phyloP scores from a whole-genome alignment of 1,140 invertebrate species.

The Panagrolaimus sp. region DNA sequence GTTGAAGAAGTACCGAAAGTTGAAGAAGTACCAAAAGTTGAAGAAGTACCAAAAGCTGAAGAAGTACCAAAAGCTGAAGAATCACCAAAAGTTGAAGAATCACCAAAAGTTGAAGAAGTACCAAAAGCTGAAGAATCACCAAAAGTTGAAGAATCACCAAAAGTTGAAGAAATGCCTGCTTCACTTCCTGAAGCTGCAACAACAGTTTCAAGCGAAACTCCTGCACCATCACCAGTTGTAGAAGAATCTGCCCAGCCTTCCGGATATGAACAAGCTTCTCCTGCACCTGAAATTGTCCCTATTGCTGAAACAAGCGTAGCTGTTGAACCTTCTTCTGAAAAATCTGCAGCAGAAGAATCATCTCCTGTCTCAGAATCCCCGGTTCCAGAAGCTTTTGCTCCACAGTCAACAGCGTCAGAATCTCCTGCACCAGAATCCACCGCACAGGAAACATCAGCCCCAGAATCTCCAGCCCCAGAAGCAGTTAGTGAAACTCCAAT shows the following conservation, averaged over 20 bases:
- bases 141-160: too few species aligned
- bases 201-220: too few species aligned
- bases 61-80: neutral
- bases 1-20: neutral
- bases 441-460: neutral
- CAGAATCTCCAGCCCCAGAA: constrained; percentile 1
- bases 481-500: constrained; percentile 21
- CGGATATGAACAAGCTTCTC: neutral
- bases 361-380: too few species aligned
- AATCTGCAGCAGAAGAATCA: too few species aligned
- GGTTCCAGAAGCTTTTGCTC: constrained; percentile 9
- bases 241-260: too few species aligned
- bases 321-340: too few species aligned
- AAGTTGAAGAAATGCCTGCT: neutral
- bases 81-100: neutral
- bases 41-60: too few species aligned
- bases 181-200: too few species aligned
- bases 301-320: too few species aligned
- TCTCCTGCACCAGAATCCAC: neutral
- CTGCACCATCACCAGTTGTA: too few species aligned
- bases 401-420: neutral
- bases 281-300: neutral
- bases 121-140: too few species aligned
- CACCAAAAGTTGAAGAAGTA: too few species aligned
- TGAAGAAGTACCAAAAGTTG: neutral